Evolutionary conservation across 2,797 vertebrate species (phyloP).

Genomic region (Chrysocyon brachyurus): DNA sequence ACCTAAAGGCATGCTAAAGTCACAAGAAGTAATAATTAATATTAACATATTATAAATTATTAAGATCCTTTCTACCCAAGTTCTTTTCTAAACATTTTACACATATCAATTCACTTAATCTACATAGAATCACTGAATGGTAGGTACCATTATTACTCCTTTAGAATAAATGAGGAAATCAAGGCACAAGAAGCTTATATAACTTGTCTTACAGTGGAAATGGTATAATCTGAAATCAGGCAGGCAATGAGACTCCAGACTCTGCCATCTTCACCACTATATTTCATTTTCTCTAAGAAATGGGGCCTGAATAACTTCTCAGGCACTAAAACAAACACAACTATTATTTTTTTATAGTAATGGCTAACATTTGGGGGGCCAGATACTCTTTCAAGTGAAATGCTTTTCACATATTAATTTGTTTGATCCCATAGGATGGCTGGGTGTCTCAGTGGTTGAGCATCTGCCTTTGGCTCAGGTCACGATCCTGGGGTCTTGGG

Average conservation of each 20-base stretch:
- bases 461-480: no score
- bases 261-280: background rate
- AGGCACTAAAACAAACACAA: slow-evolving; percentile 13
- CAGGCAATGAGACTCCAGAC: background rate
- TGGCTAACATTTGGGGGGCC: background rate
- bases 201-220: background rate
- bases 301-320: slow-evolving; percentile 23
- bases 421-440: background rate
- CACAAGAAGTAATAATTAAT: background rate
- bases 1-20: background rate
- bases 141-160: background rate
- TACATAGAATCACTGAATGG: background rate
- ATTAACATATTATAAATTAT: background rate
- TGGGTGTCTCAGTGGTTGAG: no score
- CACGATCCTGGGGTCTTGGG: no score
- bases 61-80: background rate
- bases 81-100: background rate
- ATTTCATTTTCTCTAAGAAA: slow-evolving; percentile 44
- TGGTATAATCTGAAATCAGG: background rate
- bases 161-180: slow-evolving; percentile 8
- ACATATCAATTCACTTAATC: background rate
- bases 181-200: background rate
- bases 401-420: background rate
- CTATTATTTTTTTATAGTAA: background rate
- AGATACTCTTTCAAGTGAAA: slow-evolving; percentile 33